Percentiles rank a stretch among this genome's conserved stretches.
These are phyloP conservation scores for Tychaedon coryphoeus DNA, from an alignment of 2,113 vertebrate species.

Conservation along the genomic window DNA sequence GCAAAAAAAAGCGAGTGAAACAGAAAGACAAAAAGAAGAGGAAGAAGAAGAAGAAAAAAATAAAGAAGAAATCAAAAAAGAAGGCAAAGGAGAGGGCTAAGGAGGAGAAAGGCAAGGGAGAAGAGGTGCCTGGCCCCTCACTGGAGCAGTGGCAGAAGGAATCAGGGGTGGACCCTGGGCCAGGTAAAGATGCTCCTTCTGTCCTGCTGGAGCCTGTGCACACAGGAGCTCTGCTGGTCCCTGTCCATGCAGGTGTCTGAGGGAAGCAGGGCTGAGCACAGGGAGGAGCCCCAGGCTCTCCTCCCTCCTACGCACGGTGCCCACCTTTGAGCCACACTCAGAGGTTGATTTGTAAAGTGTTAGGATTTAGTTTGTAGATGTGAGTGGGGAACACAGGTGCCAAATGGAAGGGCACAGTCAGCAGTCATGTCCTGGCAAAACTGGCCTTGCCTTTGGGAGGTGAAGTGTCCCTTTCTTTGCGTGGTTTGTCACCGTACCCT, in stretches of 20 bases:
- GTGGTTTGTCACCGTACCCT: rapidly evolving
- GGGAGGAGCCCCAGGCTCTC: not conserved
- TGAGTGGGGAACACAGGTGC: not conserved
- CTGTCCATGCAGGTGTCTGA: rapidly evolving
- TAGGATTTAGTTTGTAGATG: not conserved
- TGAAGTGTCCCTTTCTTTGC: not conserved
- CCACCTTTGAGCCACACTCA: rapidly evolving
- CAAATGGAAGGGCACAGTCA: not conserved
- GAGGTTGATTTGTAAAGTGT: not conserved
- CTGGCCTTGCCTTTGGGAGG: not conserved
- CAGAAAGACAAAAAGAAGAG: slow-evolving; percentile 79
- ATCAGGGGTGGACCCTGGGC: slow-evolving; percentile 77
- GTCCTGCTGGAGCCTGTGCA: not conserved
- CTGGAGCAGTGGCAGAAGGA: slow-evolving; percentile 88
- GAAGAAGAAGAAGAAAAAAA: slow-evolving; percentile 75
- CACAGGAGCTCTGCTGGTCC: rapidly evolving
- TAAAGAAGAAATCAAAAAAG: slow-evolving; percentile 72
- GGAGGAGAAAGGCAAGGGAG: slow-evolving; percentile 45
- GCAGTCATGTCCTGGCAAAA: not conserved
- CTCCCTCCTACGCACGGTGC: rapidly evolving
- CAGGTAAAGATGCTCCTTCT: slow-evolving; percentile 69
- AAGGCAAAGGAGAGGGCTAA: slow-evolving; percentile 62
- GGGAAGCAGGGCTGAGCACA: not conserved
- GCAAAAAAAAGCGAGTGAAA: slow-evolving; percentile 69
- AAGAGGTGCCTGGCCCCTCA: slow-evolving; percentile 65